Percentiles rank a stretch among this genome's conserved stretches.
These are phyloP conservation scores for Myotis davidii DNA, from an alignment of 2,113 vertebrate genomes.

Conservation along the genomic window DNA sequence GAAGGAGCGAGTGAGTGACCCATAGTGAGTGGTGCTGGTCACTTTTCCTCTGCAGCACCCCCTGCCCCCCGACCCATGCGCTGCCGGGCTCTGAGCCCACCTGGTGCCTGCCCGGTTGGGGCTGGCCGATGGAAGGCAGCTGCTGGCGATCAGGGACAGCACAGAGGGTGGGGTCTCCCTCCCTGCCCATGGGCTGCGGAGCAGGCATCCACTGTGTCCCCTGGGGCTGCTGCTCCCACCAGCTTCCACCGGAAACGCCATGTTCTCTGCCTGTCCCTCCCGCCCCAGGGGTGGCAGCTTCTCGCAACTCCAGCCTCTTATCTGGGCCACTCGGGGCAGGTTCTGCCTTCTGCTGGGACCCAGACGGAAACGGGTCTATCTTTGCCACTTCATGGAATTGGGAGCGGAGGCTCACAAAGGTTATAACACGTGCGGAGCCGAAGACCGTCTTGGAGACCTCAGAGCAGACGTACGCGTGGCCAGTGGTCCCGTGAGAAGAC, in stretches of 20 bases:
- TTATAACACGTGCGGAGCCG: not conserved
- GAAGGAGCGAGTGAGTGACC: not conserved
- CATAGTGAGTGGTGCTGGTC: rapidly evolving
- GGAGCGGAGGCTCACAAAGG: not conserved
- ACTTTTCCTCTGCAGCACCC: not conserved
- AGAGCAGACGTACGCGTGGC: not conserved
- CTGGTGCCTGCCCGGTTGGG: not conserved
- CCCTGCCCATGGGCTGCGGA: not conserved
- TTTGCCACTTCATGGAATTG: not conserved
- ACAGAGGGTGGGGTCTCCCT: not conserved
- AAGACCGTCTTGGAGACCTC: not conserved
- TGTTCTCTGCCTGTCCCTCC: not conserved
- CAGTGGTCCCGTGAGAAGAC: not conserved
- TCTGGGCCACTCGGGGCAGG: not conserved
- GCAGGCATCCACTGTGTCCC: not conserved
- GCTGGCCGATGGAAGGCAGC: not conserved
- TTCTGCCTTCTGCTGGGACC: not conserved
- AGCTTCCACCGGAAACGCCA: not conserved
- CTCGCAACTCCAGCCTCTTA: rapidly evolving
- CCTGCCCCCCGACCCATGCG: rapidly evolving
- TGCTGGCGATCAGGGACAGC: not conserved
- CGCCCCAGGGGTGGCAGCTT: not conserved
- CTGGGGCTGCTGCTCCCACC: not conserved
- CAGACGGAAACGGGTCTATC: not conserved
- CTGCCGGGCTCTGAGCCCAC: not conserved